Evolutionary conservation across 2,797 vertebrate genomes (phyloP).

Genomic region (Hyperoplus lanceolatus): DNA sequence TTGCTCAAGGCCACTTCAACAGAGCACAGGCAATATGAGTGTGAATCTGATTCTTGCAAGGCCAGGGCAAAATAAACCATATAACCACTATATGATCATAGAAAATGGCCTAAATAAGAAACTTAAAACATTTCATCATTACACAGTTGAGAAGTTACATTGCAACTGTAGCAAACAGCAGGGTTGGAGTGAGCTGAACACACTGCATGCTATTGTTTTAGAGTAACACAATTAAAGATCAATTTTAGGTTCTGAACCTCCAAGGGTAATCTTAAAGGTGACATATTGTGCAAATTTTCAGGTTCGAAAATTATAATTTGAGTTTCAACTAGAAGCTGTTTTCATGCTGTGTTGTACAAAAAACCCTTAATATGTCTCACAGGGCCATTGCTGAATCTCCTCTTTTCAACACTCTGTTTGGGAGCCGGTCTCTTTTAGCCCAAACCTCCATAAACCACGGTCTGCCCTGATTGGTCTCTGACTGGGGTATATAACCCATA

Average conservation of each 20-base stretch:
- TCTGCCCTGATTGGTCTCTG: no score
- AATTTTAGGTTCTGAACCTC: conserved; percentile 7
- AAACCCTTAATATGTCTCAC: no score
- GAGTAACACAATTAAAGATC: neutral
- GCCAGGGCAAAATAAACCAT: neutral
- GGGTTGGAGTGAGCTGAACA: neutral
- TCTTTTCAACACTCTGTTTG: no score
- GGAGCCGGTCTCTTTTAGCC: no score
- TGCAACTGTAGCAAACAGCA: neutral
- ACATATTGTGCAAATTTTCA: no score
- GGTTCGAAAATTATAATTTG: no score
- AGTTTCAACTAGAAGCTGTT: no score
- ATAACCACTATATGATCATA: neutral
- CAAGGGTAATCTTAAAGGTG: neutral
- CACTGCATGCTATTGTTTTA: neutral
- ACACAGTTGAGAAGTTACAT: neutral
- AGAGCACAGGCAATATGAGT: conserved; percentile 1
- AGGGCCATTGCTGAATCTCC: no score
- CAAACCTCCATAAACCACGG: no score
- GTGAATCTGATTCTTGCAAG: neutral
- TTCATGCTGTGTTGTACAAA: no score
- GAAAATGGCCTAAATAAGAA: neutral
- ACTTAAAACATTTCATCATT: neutral
- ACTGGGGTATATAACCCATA: no score
- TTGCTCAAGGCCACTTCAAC: conserved; percentile 32